These are phyloP conservation scores for Acrobasis consociella DNA, from an alignment of 2,888 invertebrate species.

Conservation along the genomic window DNA sequence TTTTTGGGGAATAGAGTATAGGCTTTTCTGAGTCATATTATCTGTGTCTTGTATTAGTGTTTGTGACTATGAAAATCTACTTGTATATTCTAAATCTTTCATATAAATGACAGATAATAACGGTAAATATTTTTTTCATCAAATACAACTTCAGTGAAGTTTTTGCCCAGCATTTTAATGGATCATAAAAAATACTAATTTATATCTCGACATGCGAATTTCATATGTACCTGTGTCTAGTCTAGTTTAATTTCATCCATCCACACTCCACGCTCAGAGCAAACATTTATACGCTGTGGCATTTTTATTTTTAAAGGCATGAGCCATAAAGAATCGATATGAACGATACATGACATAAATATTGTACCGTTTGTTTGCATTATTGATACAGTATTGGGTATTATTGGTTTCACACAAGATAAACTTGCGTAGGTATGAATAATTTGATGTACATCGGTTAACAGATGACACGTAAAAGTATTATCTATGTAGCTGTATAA, in stretches of 20 bases:
- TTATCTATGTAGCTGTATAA: no score
- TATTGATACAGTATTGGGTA: background rate
- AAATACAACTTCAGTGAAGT: no score
- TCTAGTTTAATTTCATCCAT: background rate
- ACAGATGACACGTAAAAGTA: no score
- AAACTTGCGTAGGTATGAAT: background rate
- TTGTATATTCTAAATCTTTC: no score
- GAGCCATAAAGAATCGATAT: background rate
- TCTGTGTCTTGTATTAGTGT: no score
- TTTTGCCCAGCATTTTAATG: no score
- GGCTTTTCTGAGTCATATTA: no score
- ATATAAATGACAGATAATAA: no score
- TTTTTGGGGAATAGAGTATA: no score
- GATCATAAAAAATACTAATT: no score
- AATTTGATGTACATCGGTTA: background rate
- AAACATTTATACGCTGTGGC: background rate
- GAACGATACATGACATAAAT: background rate
- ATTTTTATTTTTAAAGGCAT: background rate
- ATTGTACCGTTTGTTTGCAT: background rate
- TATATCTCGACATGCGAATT: background rate
- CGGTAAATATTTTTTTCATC: no score
- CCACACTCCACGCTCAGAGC: background rate
- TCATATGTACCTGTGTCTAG: background rate
- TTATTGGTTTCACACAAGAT: background rate
- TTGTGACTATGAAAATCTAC: no score